Base-by-base conservation (phyloP, 2,888 invertebrate species). In the Aethes cnicana region DNA sequence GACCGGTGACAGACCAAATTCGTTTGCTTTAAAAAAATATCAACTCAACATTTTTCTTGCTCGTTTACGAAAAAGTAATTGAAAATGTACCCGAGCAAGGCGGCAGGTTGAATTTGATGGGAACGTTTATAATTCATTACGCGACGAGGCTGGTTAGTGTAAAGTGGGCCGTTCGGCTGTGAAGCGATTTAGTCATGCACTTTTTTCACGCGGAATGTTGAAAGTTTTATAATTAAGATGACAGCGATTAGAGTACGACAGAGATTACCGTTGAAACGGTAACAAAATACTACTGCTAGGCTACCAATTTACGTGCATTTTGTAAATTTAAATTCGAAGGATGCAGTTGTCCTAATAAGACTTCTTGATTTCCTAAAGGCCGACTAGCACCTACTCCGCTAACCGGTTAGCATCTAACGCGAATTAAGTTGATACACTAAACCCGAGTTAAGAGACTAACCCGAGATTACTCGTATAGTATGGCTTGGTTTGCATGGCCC, bases 81-180 rank as follows among this genome's bases (percentile, higher is more conserved):
- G 50, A 50, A 50, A 50, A 50, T 35, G 37, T 32, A 23, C 50
- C 18, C 39, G 43, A 37, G 36, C 52, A 11, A 37, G 46, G 14
- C 25, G 37, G 17, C 9, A 20, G 47, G 39, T 52, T 52, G 44
- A 52, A 46, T 46, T 33, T 46, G 39, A 52, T 39, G 49, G 42
- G 35, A 46, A 52, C 52, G 46, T 46, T 44, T 16, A 52, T 52
- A 46, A 46, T 52, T 42, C 30, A 37, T 44, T 50, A 39, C 1
- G 11, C 20, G 32, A 9, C 21, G 21, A 17, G 23, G 8, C 32
- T 32, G 4, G n/a, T 17, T 8, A 49, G 35, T 46, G 32, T 37
- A 18, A 52, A 39, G 18, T 46, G 39, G 39, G 46, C 37, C 46
- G 46, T 20, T 30, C 36, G 12, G 37, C 23, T 30, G n/a, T 23